Evolutionary conservation across 2,797 vertebrate genomes (phyloP), one percentile per base, ranked within the genome.

Genomic region (Apogon talboti): DNA sequence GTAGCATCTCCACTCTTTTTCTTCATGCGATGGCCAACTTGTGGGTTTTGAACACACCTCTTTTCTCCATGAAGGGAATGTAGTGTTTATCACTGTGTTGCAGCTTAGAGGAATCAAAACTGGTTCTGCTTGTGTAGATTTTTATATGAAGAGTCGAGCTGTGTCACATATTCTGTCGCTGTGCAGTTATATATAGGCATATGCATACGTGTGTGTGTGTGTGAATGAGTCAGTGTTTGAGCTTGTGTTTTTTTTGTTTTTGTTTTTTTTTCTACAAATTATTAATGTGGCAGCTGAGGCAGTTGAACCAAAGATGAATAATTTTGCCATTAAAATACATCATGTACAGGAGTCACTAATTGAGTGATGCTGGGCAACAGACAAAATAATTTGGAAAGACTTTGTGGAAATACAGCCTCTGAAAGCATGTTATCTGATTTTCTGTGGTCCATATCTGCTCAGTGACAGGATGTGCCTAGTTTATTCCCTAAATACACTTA

Each of bases 261-360:
- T 28, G 1, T 28, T 28, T 28, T 28, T 28, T 6, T 5, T 28
- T 28, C 6, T 4, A 19, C 9, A 2, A 18, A 52, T 81, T 71
- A 53, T 79, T 66, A 58, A 69, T 28, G 68, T 28, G 72, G 85
- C 84, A 87, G 82, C 84, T 87, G 74, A 86, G 66, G 75, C 75
- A 66, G 76, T 78, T 70, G 58, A 84, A 87, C 87, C 87, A 90
- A 92, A 89, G 75, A 85, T 45, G 59, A 85, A 59, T 51, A 49
- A 15, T 63, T 67, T 54, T 53, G 74, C 66, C 24, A 49, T 61
- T 73, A 38, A 61, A 65, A 62, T 47, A 49, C 11, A 30, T 44
- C 15, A 47, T 37, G 15, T 16, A 11, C 16, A 40, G 35, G 49
- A 64, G 30, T 60, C 2, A 0, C 12, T 35, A 16, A 15, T 21